Evolutionary conservation across 1,140 invertebrate species (phyloP).

Genomic region (Drosophila mojavensis): DNA sequence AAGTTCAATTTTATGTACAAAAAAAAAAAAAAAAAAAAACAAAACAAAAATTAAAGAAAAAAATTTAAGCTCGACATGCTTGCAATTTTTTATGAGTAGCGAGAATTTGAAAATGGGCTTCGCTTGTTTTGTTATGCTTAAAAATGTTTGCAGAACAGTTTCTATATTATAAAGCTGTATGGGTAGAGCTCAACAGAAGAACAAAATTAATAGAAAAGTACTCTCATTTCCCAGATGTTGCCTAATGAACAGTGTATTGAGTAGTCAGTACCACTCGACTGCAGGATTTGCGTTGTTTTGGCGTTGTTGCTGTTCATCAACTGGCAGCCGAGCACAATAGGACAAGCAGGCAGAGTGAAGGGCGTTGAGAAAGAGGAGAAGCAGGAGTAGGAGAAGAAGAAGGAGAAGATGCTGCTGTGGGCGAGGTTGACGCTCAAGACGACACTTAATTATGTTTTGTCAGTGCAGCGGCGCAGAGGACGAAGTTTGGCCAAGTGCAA

Average conservation of each 20-base stretch:
- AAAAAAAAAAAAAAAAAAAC: too few species aligned
- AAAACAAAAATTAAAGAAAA: too few species aligned
- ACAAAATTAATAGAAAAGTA: too few species aligned
- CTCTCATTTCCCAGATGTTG: too few species aligned
- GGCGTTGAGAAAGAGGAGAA: background rate
- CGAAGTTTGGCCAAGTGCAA: constrained; percentile 52
- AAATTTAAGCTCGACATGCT: too few species aligned
- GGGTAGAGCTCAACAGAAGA: too few species aligned
- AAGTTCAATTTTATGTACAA: too few species aligned
- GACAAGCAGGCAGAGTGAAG: background rate
- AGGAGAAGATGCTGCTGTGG: background rate
- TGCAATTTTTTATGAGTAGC: too few species aligned
- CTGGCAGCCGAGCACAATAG: constrained; percentile 28
- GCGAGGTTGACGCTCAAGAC: constrained; percentile 58
- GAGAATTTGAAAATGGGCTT: too few species aligned
- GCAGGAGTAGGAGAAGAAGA: background rate
- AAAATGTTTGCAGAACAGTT: too few species aligned
- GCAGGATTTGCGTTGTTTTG: background rate
- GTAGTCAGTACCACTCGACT: background rate
- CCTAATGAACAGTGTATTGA: background rate
- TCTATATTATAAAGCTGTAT: too few species aligned
- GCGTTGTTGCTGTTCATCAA: constrained; percentile 50
- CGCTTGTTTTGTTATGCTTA: too few species aligned
- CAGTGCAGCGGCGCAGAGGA: constrained; percentile 31
- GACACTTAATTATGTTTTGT: constrained; percentile 80